Percentiles rank a stretch among this genome's conserved stretches.
These are phyloP conservation scores for Carollia perspicillata DNA, from an alignment of 2,113 vertebrate genomes.

Conservation along the genomic window DNA sequence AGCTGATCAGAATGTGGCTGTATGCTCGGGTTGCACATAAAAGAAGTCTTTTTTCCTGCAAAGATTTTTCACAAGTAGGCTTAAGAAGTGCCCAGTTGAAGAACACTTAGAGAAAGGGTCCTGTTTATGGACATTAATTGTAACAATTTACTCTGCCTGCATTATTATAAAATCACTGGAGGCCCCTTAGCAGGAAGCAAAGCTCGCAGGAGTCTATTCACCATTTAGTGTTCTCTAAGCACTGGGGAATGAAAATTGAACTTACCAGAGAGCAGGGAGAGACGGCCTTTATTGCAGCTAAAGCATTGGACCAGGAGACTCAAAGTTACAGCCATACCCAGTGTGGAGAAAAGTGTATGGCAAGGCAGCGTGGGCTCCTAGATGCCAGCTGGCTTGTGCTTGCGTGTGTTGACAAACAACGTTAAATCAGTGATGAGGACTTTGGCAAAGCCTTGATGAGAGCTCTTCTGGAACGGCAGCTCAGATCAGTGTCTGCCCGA, in stretches of 20 bases:
- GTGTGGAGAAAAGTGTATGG: background rate
- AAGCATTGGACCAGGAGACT: background rate
- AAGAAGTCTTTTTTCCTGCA: conserved; percentile 41
- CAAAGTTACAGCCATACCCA: background rate
- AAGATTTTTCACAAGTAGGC: conserved; percentile 41
- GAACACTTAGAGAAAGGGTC: conserved; percentile 59
- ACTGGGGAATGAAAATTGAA: conserved; percentile 44
- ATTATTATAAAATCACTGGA: conserved; percentile 45
- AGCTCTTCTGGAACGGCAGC: background rate
- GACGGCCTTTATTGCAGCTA: conserved; percentile 18
- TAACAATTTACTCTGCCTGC: conserved; percentile 58
- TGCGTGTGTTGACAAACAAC: background rate
- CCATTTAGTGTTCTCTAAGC: conserved; percentile 63
- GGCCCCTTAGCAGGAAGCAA: conserved; percentile 55
- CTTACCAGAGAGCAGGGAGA: conserved; percentile 31
- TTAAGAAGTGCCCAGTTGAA: conserved; percentile 51
- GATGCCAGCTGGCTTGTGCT: background rate
- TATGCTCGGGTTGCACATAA: background rate
- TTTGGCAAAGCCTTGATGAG: background rate
- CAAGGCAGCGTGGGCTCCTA: background rate
- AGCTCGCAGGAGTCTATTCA: conserved; percentile 55
- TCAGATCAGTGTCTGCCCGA: background rate
- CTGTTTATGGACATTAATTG: conserved; percentile 64
- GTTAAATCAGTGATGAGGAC: background rate
- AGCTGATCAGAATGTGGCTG: background rate